A percentile compares a stretch with the other conserved stretches of the same genome.
These are phyloP conservation scores for Ariolimax columbianus DNA, from an alignment of 2,888 invertebrate genomes.

Conservation along the genomic window DNA sequence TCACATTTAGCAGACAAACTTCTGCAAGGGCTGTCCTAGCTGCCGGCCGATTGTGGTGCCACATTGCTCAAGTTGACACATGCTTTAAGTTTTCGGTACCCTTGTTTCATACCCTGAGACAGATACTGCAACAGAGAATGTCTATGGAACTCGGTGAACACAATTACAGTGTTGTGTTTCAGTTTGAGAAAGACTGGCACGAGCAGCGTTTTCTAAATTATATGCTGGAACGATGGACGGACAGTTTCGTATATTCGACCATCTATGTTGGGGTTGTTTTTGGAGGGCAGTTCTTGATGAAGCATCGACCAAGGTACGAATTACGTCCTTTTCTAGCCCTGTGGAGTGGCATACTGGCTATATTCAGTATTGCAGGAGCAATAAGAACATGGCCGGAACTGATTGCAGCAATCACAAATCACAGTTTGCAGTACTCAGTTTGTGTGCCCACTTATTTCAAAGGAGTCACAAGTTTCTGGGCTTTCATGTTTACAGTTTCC, in stretches of 20 bases:
- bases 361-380: slow-evolving; percentile 94
- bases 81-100: background rate
- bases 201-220: slow-evolving; percentile 92
- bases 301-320: slow-evolving; percentile 92
- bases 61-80: background rate
- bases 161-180: slow-evolving; percentile 85
- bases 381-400: slow-evolving; percentile 94
- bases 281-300: slow-evolving; percentile 95
- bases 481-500: slow-evolving; percentile 96
- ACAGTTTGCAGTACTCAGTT: slow-evolving; percentile 96
- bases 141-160: slow-evolving; percentile 52
- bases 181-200: slow-evolving; percentile 96
- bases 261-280: slow-evolving; percentile 94
- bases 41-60: background rate
- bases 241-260: slow-evolving; percentile 88
- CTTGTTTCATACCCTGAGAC: slow-evolving; percentile 9
- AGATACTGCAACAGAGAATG: background rate
- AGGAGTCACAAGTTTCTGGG: slow-evolving; percentile 97
- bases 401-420: slow-evolving; percentile 90
- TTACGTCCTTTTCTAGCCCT: slow-evolving; percentile 90
- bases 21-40: background rate
- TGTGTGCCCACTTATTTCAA: slow-evolving; percentile 84
- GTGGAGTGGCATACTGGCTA: slow-evolving; percentile 95
- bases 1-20: slow-evolving; percentile 33
- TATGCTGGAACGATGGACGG: slow-evolving; percentile 98